Conservation (phyloP, 30 jellyfish, hydroid and myxozoan genomes). For the Clytia hemisphaerica region DNA sequence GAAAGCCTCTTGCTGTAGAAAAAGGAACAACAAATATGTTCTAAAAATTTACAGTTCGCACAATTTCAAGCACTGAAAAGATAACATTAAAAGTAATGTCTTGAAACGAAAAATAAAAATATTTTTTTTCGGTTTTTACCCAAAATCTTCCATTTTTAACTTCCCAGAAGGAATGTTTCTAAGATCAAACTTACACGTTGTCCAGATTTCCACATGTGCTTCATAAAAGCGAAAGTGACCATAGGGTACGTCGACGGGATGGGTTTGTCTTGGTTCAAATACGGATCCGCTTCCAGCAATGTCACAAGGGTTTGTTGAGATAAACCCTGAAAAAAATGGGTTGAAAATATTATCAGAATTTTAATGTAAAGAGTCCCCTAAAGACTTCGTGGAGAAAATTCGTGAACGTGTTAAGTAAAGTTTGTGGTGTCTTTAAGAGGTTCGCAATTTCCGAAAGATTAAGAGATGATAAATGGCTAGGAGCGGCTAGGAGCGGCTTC, state of each 20-base stretch:
- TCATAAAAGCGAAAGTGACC: constrained; percentile 86
- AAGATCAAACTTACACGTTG: constrained; percentile 38
- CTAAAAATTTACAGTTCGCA: not conserved
- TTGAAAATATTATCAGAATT: no score
- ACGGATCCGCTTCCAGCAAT: constrained; percentile 84
- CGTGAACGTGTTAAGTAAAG: no score
- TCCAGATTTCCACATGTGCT: constrained; percentile 86
- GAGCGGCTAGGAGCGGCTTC: no score
- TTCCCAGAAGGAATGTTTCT: not conserved
- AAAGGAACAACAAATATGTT: not conserved
- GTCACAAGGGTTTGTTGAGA: constrained; percentile 79
- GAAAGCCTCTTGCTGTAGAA: constrained; percentile 74
- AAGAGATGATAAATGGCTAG: no score
- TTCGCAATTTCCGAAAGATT: no score
- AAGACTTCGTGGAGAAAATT: no score
- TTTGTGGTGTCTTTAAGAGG: no score
- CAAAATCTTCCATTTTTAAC: not conserved
- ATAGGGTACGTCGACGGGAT: constrained; percentile 76
- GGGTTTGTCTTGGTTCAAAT: constrained; percentile 69
- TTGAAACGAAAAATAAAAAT: not conserved
- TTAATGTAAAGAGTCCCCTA: no score
- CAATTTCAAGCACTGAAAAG: not conserved
- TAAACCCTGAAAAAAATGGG: constrained; percentile 48
- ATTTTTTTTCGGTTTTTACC: not conserved
- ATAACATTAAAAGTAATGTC: not conserved